Percentiles rank a stretch among this genome's conserved stretches.
These are phyloP conservation scores for Branchellion lobata DNA, from an alignment of 2,888 invertebrate species.

Conservation along the genomic window DNA sequence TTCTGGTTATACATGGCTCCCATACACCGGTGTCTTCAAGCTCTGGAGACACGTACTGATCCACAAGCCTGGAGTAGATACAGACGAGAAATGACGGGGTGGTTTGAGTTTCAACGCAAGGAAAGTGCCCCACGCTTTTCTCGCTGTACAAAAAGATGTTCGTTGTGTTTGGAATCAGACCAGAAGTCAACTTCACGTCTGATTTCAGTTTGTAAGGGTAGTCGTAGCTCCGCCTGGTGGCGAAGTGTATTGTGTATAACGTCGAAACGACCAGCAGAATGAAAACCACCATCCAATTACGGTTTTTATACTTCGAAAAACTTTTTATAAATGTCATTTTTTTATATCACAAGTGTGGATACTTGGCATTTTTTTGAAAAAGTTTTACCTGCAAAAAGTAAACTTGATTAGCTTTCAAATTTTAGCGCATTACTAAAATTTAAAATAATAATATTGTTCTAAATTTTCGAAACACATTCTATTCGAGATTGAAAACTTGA, in stretches of 20 bases:
- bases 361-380: too few species aligned
- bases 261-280: too few species aligned
- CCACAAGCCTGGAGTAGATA: constrained; percentile 47
- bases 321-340: too few species aligned
- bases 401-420: too few species aligned
- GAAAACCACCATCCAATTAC: too few species aligned
- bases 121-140: not conserved
- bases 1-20: constrained; percentile 27
- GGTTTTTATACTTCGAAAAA: too few species aligned
- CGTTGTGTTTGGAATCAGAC: not conserved
- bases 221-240: not conserved
- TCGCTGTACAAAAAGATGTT: not conserved
- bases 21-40: constrained; percentile 48
- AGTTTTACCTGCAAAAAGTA: too few species aligned
- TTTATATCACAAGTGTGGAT: too few species aligned
- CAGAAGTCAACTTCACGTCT: not conserved
- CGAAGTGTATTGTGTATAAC: not conserved
- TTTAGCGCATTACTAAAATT: too few species aligned
- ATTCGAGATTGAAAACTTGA: too few species aligned
- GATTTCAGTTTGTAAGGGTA: not conserved
- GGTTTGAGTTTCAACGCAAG: constrained; percentile 49
- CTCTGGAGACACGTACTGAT: constrained; percentile 52
- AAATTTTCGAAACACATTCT: too few species aligned
- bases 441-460: too few species aligned
- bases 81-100: constrained; percentile 50